Evolutionary conservation across 2,888 invertebrate genomes (phyloP), one percentile per base, ranked within the genome.

Genomic region (Aproaerema taeniolella): DNA sequence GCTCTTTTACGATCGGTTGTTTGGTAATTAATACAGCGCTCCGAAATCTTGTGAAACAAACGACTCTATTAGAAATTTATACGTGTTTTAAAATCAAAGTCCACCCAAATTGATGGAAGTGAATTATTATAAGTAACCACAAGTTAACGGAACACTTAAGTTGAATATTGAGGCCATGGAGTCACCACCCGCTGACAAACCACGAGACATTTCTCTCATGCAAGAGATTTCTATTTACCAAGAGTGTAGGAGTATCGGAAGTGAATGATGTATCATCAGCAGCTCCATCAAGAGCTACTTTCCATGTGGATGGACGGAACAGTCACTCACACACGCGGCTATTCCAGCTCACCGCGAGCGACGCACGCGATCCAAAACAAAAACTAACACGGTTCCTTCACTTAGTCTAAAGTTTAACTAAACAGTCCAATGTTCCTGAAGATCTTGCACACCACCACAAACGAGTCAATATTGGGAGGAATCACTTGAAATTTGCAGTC

Each of bases 321-420:
- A 82, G 82, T 79, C 85, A 83, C 77, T 80, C 75, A 81, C 81
- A 82, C 82, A 76, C 74, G 79, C 69, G 68, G 65, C 68, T 43
- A 39, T 42, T 68, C 64, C 68, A 72, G 67, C 73, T 71, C 69
- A 62, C 66, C 56, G 66, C 58, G 70, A 77, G 75, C 74, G 79
- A 66, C 68, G 78, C 82, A 82, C 83, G 83, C 79, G 81, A 82
- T 80, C 63, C 68, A 75, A 79, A 79, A 76, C 72, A 82, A 77
- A 79, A 80, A 83, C 80, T 78, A 77, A 79, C 80, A 82, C 82
- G 74, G 76, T 78, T 78, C 65, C 58, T 73, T 64, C 78, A 80
- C 81, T 67, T 47, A 76, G 79, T 80, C 72, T n/a, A 67, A 69
- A 61, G 52, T 52, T 51, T 49, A 70, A 67, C 60, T 63, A 38